A percentile compares a stretch with the other conserved stretches of the same genome.
Conservation (phyloP, 2,113 vertebrate species). For the Xenopus laevis region DNA sequence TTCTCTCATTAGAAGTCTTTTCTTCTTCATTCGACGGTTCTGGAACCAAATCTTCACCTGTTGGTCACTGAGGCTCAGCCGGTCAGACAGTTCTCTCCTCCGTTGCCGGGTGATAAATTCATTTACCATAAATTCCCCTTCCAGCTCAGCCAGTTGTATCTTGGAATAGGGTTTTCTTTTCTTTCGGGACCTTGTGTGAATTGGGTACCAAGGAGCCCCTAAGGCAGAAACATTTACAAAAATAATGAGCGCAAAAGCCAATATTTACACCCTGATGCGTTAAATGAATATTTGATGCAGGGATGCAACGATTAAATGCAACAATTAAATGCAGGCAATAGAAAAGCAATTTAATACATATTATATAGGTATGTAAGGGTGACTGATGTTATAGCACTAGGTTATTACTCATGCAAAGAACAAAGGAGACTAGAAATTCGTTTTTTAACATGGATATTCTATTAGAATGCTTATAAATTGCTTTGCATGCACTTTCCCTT, state of each 20-base stretch:
- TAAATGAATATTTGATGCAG: too few relatives aligned
- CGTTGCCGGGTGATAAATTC: conserved; percentile 97
- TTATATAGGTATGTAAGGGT: too few relatives aligned
- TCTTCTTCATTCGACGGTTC: conserved; percentile 98
- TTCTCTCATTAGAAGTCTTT: conserved; percentile 94
- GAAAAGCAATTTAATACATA: too few relatives aligned
- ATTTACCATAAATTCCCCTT: conserved; percentile 95
- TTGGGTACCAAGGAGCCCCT: conserved; percentile 96
- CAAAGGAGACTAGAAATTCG: too few relatives aligned
- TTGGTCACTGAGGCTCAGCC: conserved; percentile 95
- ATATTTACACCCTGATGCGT: not conserved
- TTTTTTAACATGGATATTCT: too few relatives aligned
- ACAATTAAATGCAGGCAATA: too few relatives aligned
- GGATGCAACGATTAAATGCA: too few relatives aligned
- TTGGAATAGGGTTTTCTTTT: conserved; percentile 97
- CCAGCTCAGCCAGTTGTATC: conserved; percentile 90
- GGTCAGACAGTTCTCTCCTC: conserved; percentile 94
- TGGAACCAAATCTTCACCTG: conserved; percentile 99
- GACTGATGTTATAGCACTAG: too few relatives aligned
- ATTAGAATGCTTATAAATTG: too few relatives aligned
- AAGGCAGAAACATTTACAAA: conserved; percentile 40
- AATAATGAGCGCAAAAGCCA: not conserved
- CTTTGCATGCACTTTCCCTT: too few relatives aligned
- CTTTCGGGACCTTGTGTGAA: conserved; percentile 92
- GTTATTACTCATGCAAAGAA: too few relatives aligned